Conservation (phyloP, 2,888 invertebrate genomes). For the Drosophila mercatorum region DNA sequence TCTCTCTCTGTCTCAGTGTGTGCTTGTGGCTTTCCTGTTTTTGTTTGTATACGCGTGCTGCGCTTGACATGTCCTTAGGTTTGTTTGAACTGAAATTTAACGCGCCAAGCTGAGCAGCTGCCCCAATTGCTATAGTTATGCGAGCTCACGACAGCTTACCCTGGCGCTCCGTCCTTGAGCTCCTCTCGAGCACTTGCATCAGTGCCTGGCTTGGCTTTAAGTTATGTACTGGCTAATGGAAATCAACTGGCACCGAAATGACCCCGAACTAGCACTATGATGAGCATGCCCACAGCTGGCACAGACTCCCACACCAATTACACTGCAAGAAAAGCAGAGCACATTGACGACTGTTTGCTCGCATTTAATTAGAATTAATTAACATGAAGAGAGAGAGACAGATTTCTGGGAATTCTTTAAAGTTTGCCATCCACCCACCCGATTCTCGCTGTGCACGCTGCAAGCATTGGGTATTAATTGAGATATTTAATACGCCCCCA, state of each 20-base stretch:
- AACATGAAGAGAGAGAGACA: neutral
- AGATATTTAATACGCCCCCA: slow-evolving; percentile 39
- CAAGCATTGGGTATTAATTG: slow-evolving; percentile 43
- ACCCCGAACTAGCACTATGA: slow-evolving; percentile 38
- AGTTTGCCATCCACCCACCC: neutral
- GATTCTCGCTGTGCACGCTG: slow-evolving; percentile 4
- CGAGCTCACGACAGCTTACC: slow-evolving; percentile 40
- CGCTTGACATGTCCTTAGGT: slow-evolving; percentile 77
- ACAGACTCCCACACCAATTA: slow-evolving; percentile 36
- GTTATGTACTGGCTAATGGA: slow-evolving; percentile 73
- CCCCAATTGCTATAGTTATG: slow-evolving; percentile 58
- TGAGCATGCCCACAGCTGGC: slow-evolving; percentile 39
- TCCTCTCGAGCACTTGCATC: slow-evolving; percentile 19
- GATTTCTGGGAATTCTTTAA: neutral
- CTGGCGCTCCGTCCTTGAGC: slow-evolving; percentile 30
- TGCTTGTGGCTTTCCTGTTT: slow-evolving; percentile 46
- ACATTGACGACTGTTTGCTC: neutral
- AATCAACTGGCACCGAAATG: slow-evolving; percentile 50
- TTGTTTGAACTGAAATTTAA: slow-evolving; percentile 75
- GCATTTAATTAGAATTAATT: slow-evolving; percentile 9
- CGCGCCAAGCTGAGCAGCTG: slow-evolving; percentile 37
- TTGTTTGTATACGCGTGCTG: slow-evolving; percentile 64
- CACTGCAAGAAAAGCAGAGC: slow-evolving; percentile 15
- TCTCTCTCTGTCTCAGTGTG: neutral
- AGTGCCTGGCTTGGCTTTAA: slow-evolving; percentile 58